Base-by-base conservation (phyloP, 2,113 vertebrate species). In the Periophthalmus modestus region DNA sequence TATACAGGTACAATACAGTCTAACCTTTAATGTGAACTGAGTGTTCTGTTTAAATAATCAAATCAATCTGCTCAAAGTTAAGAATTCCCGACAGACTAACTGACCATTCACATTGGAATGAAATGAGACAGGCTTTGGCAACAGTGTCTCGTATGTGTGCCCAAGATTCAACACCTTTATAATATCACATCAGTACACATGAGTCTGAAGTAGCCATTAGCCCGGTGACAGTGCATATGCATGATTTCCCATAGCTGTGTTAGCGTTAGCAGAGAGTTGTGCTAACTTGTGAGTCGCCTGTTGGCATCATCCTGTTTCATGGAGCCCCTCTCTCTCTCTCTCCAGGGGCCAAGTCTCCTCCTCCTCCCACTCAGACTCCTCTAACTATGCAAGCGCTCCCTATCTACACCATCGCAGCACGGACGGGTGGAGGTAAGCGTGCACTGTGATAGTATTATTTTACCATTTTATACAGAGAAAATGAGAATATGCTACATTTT, bases 291-390 rank as follows among this genome's bases (percentile, higher is more conserved):
- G 58, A 13, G 23, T 12, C 23, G 66, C 34, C 72, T 72, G 80
- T 82, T 84, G 81, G 85, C 81, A 79, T 85, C 76, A 39, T 19
- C 66, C 28, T 15, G 36, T 76, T 69, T 86, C 80, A 82, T 84
- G 86, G 84, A 61, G 81, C 71, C 19, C 58, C 59, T 19, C 67
- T 66, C 34, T 67, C 67, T 66, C 34, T 67, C 74, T 57, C 71
- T 33, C 71, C 13, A 50, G 73, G 75, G 28, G 7, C 2, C 47
- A 34, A 74, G 24, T 69, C 81, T 67, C 83, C 71, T 54, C 78
- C 80, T 65, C 58, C 66, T 68, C 61, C 65, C 72, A 33, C 80
- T 66, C 71, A 63, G 50, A 21, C 10, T 63, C 4, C 61, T 72
- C 3, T 0, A 23, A 15, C 47, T 4, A 13, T 0, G 18, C 81